phyloP scores from a whole-genome alignment of 64 coral and sea anemone species.

The Trachythela sp. region DNA sequence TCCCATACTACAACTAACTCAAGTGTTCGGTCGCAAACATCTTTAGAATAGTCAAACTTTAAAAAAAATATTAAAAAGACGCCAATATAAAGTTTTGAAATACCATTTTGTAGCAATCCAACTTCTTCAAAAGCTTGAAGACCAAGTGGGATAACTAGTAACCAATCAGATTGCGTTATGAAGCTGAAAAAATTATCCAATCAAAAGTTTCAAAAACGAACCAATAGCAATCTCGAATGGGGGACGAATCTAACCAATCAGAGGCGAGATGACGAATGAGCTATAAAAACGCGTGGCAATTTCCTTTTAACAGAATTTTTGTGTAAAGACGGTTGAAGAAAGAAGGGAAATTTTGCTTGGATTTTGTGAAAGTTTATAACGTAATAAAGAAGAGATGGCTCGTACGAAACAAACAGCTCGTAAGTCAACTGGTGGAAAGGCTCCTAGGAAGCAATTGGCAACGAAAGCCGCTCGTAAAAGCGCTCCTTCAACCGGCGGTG shows the following conservation, averaged over 20 bases:
- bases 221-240: not conserved
- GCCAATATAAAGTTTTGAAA: too few relatives aligned
- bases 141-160: not conserved
- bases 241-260: not conserved
- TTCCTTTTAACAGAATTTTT: not conserved
- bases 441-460: slow-evolving; percentile 17
- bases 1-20: too few relatives aligned
- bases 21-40: too few relatives aligned
- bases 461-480: slow-evolving; percentile 26
- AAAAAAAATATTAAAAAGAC: too few relatives aligned
- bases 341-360: not conserved
- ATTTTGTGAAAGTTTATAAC: not conserved
- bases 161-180: not conserved
- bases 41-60: too few relatives aligned
- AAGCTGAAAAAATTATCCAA: not conserved
- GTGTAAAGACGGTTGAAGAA: not conserved
- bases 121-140: not conserved
- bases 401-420: slow-evolving; percentile 22
- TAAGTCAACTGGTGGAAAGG: slow-evolving; percentile 29
- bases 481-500: slow-evolving; percentile 8
- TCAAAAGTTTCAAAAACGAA: not conserved
- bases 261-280: not conserved
- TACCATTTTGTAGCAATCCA: too few relatives aligned
- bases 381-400: not conserved
- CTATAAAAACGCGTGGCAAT: slow-evolving; percentile 22